phyloP scores from a whole-genome alignment of 2,888 invertebrate species.

The Scotopteryx bipunctaria region DNA sequence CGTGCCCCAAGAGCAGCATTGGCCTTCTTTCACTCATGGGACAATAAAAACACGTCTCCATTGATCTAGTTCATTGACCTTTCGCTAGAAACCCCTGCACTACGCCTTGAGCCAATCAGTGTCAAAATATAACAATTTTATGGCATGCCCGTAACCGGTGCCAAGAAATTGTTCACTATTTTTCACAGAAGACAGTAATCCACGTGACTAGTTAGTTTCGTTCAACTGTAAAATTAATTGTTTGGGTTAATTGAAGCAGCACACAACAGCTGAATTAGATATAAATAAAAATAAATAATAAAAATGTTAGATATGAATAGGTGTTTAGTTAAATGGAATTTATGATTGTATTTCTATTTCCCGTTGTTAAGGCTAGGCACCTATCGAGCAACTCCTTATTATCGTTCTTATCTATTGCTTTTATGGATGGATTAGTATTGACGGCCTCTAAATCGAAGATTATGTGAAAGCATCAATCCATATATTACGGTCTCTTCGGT shows the following conservation, averaged over 20 bases:
- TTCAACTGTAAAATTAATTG: conserved; percentile 39
- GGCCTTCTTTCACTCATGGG: conserved; percentile 35
- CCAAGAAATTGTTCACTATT: conserved; percentile 35
- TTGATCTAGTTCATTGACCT: conserved; percentile 34
- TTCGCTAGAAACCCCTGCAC: conserved; percentile 20
- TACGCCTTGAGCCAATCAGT: conserved; percentile 30
- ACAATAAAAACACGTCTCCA: conserved; percentile 25
- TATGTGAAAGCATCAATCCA: conserved; percentile 35
- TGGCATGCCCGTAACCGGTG: conserved; percentile 27
- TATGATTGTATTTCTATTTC: conserved; percentile 43
- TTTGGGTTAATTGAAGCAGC: conserved; percentile 49
- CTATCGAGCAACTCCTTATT: conserved; percentile 38
- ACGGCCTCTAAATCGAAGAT: conserved; percentile 46
- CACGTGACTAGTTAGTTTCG: conserved; percentile 25
- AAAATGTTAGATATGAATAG: conserved; percentile 56
- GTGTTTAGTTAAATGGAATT: conserved; percentile 55
- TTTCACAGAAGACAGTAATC: conserved; percentile 40
- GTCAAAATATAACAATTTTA: conserved; percentile 30
- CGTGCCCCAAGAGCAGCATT: conserved; percentile 26
- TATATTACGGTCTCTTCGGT: conserved; percentile 43
- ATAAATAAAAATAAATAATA: too few relatives aligned
- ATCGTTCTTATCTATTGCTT: conserved; percentile 37
- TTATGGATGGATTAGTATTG: conserved; percentile 41
- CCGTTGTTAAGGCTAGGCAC: conserved; percentile 24
- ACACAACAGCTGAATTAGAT: conserved; percentile 42